Base-by-base conservation (phyloP, 1,140 invertebrate species). In the Achroia grisella region DNA sequence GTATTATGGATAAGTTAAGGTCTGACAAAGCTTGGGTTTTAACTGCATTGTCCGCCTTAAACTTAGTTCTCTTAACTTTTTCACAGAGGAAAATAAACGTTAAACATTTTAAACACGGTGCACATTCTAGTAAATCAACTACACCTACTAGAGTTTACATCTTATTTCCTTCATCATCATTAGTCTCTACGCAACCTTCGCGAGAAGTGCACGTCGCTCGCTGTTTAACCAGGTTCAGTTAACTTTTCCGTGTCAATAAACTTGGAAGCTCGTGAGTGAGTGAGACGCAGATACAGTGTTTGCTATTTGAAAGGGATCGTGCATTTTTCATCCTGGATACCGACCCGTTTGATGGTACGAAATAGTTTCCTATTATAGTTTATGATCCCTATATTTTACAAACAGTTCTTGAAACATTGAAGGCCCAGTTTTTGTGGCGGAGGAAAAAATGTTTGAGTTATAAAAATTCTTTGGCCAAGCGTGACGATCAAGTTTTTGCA, bases 311-410 rank as follows among this genome's bases (percentile, higher is more conserved):
- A 55, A 50, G 44, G 12, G 39, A 11, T 17, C 27, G n/a, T 11
- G 29, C 66, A 17, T 39, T 48, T 48, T 58, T 63, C 75, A 76
- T 59, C 64, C 72, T 79, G 75, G 75, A 79, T 79, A 69, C 74
- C 62, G 54, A n/a, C n/a, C n/a, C 63, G 62, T 66, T 73, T 65
- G 57, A 74, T 64, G 72, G 75, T 79, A 66, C 45, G 61, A 32
- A 23, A 6, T 3, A 6, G 2, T 23, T 23, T 23, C 2, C 17
- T 3, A n/a, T n/a, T n/a, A n/a, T n/a, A n/a, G n/a, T 23, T 23
- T 23, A 23, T 23, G 6, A 23, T 23, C 6, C 17, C 17, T 23
- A 23, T 23, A 23, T 23, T 23, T 23, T 23, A 23, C 2, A 23
- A 23, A 2, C 17, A 23, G 17, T 23, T 23, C 17, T 23, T 23